Percentiles rank a stretch among this genome's conserved stretches.
phyloP scores from a whole-genome alignment of 64 coral and sea anemone species.

The Pachyseris speciosa region DNA sequence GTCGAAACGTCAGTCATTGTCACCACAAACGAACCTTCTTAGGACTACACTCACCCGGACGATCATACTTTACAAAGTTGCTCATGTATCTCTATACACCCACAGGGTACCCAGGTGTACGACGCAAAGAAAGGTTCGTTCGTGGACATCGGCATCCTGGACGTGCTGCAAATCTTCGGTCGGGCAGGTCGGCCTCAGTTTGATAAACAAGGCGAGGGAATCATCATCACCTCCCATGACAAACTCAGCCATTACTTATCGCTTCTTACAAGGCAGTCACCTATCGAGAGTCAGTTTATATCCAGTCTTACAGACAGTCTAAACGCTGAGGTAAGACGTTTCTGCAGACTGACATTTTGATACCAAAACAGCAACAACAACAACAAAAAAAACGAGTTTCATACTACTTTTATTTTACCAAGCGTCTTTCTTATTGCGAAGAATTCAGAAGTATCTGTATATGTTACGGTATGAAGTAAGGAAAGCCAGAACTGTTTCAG shows the following conservation, averaged over 20 bases:
- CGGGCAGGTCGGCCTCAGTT: conserved; percentile 97
- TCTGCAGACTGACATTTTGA: too few species aligned
- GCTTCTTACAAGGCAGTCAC: conserved; percentile 94
- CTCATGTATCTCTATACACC: not conserved
- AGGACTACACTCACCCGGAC: too few species aligned
- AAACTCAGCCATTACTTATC: conserved; percentile 89
- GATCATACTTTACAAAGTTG: not conserved
- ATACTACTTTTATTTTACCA: too few species aligned
- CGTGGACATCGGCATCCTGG: conserved; percentile 95
- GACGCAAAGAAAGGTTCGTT: conserved; percentile 97
- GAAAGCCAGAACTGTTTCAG: too few species aligned
- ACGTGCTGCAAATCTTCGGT: conserved; percentile 98
- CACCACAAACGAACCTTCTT: too few species aligned
- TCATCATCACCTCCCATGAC: conserved; percentile 92
- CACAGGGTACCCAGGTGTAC: conserved; percentile 94
- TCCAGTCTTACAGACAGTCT: conserved; percentile 90
- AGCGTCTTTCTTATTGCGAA: too few species aligned
- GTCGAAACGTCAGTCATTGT: too few species aligned
- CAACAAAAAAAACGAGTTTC: too few species aligned
- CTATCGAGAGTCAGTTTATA: conserved; percentile 94
- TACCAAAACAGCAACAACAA: too few species aligned
- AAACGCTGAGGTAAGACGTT: conserved; percentile 85
- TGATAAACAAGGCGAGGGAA: conserved; percentile 96
- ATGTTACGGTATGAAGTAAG: too few species aligned
- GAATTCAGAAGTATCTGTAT: too few species aligned